Evolutionary conservation across 1,140 invertebrate species (phyloP).

Genomic region (Eciton burchellii): DNA sequence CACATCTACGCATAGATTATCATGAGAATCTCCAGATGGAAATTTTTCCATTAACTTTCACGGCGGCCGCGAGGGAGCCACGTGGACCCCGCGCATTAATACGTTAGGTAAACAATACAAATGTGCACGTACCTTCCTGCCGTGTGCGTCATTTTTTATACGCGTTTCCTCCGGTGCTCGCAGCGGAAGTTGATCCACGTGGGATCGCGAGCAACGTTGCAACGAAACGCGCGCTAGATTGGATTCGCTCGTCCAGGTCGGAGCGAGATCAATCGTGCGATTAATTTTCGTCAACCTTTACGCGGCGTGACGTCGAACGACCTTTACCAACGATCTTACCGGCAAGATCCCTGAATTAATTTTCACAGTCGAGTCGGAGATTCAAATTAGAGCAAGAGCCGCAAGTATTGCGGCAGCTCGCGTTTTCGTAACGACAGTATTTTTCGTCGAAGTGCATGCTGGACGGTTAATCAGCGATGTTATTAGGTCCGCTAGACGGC

Average conservation of each 20-base stretch:
- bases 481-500: constrained; percentile 46
- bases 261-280: constrained; percentile 18
- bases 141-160: neutral
- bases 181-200: neutral
- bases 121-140: neutral
- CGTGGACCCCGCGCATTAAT: constrained; percentile 24
- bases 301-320: neutral
- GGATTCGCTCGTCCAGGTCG: neutral
- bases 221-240: no score
- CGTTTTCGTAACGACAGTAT: constrained; percentile 32
- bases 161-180: neutral
- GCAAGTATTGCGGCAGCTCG: neutral
- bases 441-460: constrained; percentile 16
- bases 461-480: constrained; percentile 59
- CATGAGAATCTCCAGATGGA: constrained; percentile 47
- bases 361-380: no score
- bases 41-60: constrained; percentile 55
- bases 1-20: constrained; percentile 24
- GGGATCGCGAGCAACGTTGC: neutral
- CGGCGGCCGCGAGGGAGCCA: constrained; percentile 8
- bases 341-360: neutral
- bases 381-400: constrained; percentile 1
- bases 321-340: no score
- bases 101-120: constrained; percentile 8
- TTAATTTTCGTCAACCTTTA: constrained; percentile 7